A percentile compares a stretch with the other conserved stretches of the same genome.
Conservation (phyloP, 2,797 vertebrate genomes). For the Microctenopoma lineatum region DNA sequence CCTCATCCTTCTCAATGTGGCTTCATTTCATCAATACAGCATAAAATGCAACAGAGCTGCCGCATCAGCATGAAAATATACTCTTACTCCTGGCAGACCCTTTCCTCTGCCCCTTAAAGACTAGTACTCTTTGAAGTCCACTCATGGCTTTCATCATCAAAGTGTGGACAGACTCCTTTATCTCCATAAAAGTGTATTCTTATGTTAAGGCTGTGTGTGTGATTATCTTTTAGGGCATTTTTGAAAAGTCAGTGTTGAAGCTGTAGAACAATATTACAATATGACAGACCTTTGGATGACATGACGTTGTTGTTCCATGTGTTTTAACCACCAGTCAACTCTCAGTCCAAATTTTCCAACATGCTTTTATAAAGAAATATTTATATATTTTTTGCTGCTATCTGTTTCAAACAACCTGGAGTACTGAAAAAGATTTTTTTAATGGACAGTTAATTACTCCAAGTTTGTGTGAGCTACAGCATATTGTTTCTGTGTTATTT, state of each 20-base stretch:
- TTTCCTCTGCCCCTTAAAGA: constrained; percentile 50
- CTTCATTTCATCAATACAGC: constrained; percentile 75
- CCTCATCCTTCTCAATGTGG: constrained; percentile 54
- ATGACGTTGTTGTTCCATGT: constrained; percentile 26
- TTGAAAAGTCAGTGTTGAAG: constrained; percentile 27
- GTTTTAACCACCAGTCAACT: constrained; percentile 20
- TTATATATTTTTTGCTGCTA: too few relatives aligned
- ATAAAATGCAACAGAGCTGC: constrained; percentile 70
- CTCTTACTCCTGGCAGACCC: constrained; percentile 43
- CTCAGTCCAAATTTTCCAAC: too few relatives aligned
- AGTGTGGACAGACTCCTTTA: constrained; percentile 63
- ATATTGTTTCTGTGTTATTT: too few relatives aligned
- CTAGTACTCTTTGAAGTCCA: constrained; percentile 77
- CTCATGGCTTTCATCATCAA: constrained; percentile 82
- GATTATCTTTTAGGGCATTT: constrained; percentile 21
- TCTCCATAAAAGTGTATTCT: constrained; percentile 57
- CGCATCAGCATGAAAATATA: constrained; percentile 84
- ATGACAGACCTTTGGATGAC: constrained; percentile 36
- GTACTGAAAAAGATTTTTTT: too few relatives aligned
- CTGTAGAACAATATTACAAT: constrained; percentile 22
- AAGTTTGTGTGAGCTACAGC: too few relatives aligned
- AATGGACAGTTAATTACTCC: too few relatives aligned
- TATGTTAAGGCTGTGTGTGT: constrained; percentile 54
- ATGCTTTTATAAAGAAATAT: neutral
- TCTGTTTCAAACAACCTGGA: too few relatives aligned